Conservation (phyloP, 2,797 vertebrate species). For the Megaceryle alcyon region DNA sequence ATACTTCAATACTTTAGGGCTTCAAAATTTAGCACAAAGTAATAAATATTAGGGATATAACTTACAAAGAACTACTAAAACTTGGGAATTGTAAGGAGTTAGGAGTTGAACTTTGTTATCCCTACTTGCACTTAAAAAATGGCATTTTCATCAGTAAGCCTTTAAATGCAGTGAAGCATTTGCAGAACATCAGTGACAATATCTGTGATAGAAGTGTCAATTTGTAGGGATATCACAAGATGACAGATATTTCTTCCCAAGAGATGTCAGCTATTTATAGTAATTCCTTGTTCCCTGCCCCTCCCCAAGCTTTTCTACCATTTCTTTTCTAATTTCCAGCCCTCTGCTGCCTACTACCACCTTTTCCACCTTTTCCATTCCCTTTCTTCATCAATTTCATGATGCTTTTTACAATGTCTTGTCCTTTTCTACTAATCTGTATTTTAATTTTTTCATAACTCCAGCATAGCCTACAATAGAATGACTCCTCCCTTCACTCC, state of each 20-base stretch:
- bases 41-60: not conserved
- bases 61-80: not conserved
- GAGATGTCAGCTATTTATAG: slow-evolving; percentile 24
- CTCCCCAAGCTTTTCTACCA: not conserved
- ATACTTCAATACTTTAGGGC: not conserved
- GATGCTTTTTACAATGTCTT: not conserved
- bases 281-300: not conserved
- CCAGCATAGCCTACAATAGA: not conserved
- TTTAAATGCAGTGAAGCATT: slow-evolving; percentile 22
- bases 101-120: not conserved
- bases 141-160: not conserved
- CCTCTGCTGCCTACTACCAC: not conserved
- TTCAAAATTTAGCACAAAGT: not conserved
- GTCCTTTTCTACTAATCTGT: not conserved
- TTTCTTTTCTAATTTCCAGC: not conserved
- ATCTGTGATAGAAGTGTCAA: slow-evolving; percentile 36
- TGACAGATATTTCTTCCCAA: slow-evolving; percentile 43
- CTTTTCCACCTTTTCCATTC: not conserved
- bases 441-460: slow-evolving; percentile 9
- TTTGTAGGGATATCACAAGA: slow-evolving; percentile 37
- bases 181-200: slow-evolving; percentile 38
- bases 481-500: not conserved
- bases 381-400: not conserved
- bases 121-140: not conserved
- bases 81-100: not conserved